These are phyloP conservation scores for Mythimna vitellina DNA, from an alignment of 2,888 invertebrate genomes.

Conservation along the genomic window DNA sequence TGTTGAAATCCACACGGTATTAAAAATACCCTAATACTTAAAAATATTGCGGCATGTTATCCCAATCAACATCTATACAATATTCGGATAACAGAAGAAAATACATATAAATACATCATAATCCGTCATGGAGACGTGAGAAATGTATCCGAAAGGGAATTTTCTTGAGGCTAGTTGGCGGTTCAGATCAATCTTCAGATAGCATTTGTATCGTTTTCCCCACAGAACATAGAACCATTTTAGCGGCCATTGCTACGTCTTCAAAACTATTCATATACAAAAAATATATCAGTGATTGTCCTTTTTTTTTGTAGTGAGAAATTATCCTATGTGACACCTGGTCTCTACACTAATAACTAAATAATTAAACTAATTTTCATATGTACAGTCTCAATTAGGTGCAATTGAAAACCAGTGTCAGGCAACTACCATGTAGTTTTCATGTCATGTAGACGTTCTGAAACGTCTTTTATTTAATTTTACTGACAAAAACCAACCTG, in stretches of 20 bases:
- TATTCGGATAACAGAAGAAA: constrained; percentile 67
- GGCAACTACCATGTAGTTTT: no score
- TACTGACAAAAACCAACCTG: no score
- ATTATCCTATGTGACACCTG: no score
- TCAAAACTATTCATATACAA: neutral
- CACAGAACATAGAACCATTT: neutral
- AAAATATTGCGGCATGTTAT: neutral
- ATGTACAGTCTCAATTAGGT: no score
- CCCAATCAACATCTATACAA: constrained; percentile 64
- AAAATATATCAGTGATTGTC: no score
- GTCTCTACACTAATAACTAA: no score
- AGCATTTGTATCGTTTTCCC: constrained; percentile 39
- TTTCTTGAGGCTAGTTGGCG: constrained; percentile 52
- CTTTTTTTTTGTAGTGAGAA: no score
- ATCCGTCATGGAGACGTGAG: constrained; percentile 77
- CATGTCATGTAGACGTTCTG: no score
- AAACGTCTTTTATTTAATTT: no score
- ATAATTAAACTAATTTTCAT: no score
- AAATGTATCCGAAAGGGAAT: constrained; percentile 64
- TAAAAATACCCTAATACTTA: neutral
- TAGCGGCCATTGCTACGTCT: neutral
- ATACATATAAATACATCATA: constrained; percentile 76
- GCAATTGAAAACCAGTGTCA: no score
- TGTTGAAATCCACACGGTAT: no score
- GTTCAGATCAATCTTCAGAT: constrained; percentile 57